Evolutionary conservation across 2,113 vertebrate genomes (phyloP).

Genomic region (human): DNA sequence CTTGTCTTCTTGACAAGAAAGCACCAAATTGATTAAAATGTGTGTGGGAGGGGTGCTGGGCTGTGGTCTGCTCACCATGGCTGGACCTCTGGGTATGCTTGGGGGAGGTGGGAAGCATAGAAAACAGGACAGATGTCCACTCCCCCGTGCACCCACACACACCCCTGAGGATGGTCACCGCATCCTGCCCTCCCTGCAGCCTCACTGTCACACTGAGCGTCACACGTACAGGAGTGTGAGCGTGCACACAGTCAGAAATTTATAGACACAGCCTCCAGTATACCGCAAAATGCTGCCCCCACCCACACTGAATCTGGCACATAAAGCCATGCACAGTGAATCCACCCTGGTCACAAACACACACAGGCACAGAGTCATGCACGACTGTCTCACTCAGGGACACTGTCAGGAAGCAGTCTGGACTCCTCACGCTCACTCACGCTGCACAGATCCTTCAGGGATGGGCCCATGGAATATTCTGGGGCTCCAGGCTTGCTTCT

Average conservation of each 20-base stretch:
- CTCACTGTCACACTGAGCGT: background rate
- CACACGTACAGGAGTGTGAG: background rate
- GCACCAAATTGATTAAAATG: conserved; percentile 70
- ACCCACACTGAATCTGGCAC: background rate
- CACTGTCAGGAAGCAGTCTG: background rate
- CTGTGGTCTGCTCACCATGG: background rate
- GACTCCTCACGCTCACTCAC: background rate
- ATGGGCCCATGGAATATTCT: background rate
- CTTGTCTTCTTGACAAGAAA: conserved; percentile 78
- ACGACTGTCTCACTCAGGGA: background rate
- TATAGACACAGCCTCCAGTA: background rate
- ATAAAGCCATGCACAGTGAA: rapidly evolving
- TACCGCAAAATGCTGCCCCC: rapidly evolving
- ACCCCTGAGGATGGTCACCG: rapidly evolving
- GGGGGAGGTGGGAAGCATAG: rapidly evolving
- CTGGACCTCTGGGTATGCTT: background rate
- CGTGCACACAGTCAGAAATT: background rate
- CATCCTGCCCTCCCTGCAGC: background rate
- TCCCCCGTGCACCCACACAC: background rate
- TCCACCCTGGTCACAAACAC: background rate
- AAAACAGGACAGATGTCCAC: background rate
- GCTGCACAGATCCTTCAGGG: rapidly evolving
- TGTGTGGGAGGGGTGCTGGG: background rate
- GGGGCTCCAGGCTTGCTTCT: background rate
- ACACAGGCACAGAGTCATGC: background rate